phyloP scores from a whole-genome alignment of 2,888 invertebrate species.

The Dastarcus helophoroides region DNA sequence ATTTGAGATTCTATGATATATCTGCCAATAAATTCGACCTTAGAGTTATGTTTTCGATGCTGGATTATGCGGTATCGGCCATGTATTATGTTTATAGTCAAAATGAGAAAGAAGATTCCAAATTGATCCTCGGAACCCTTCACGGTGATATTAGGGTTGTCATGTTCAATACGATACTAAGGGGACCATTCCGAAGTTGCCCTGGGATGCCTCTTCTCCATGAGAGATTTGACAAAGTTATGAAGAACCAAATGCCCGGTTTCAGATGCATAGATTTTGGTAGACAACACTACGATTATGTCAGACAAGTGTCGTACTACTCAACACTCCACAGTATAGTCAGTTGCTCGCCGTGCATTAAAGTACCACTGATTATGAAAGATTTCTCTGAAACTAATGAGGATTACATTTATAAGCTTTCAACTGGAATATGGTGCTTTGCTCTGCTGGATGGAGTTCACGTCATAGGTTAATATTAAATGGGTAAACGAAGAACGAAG shows the following conservation, averaged over 20 bases:
- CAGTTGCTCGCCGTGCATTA: slow-evolving; percentile 40
- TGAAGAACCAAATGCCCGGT: slow-evolving; percentile 24
- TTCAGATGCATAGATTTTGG: slow-evolving; percentile 18
- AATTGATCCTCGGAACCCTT: slow-evolving; percentile 62
- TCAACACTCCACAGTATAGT: slow-evolving; percentile 53
- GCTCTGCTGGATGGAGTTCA: no score
- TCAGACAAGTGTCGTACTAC: slow-evolving; percentile 59
- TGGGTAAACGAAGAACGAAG: no score
- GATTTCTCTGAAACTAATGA: slow-evolving; percentile 47
- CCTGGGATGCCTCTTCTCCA: slow-evolving; percentile 48
- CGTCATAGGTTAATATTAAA: no score
- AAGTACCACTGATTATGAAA: slow-evolving; percentile 47
- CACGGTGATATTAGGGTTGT: slow-evolving; percentile 58
- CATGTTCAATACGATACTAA: slow-evolving; percentile 47
- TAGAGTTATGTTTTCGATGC: slow-evolving; percentile 56
- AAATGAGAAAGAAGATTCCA: slow-evolving; percentile 45
- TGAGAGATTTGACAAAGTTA: slow-evolving; percentile 42
- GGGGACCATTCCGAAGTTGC: slow-evolving; percentile 61
- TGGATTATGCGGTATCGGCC: slow-evolving; percentile 45
- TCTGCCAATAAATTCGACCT: slow-evolving; percentile 62
- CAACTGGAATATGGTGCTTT: no score
- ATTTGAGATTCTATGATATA: slow-evolving; percentile 70
- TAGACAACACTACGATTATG: slow-evolving; percentile 22
- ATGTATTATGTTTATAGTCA: slow-evolving; percentile 51
- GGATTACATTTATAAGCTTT: slow-evolving; percentile 46